Percentiles rank a stretch among this genome's conserved stretches.
These are phyloP conservation scores for Pluvialis apricaria DNA, from an alignment of 2,113 vertebrate genomes.

Conservation along the genomic window DNA sequence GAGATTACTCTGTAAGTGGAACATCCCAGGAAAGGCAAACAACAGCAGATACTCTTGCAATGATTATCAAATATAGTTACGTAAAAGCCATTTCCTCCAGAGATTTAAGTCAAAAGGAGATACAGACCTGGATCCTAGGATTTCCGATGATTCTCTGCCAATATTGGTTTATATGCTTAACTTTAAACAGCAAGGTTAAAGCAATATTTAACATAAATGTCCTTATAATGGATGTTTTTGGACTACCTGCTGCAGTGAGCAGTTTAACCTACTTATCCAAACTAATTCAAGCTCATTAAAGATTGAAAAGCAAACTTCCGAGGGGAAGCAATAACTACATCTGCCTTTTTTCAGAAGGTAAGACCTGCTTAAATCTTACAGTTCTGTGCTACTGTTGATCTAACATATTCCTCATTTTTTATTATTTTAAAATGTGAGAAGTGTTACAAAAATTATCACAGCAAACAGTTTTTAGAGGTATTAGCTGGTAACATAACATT, in stretches of 20 bases:
- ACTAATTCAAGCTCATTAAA: background rate
- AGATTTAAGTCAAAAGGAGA: background rate
- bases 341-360: background rate
- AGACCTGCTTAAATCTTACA: background rate
- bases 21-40: background rate
- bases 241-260: background rate
- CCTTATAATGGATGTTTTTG: background rate
- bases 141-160: background rate
- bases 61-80: background rate
- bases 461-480: background rate
- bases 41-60: background rate
- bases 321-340: background rate
- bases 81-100: background rate
- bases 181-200: conserved; percentile 17
- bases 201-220: background rate
- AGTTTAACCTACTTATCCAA: background rate
- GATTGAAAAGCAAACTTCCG: background rate
- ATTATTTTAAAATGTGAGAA: background rate
- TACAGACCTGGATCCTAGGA: background rate
- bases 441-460: background rate
- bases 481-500: background rate
- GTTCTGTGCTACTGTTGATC: background rate
- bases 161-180: conserved; percentile 10
- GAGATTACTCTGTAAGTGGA: background rate
- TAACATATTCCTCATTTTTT: background rate